phyloP scores from a whole-genome alignment of 2,113 vertebrate genomes.

The Typhlomys cinereus region DNA sequence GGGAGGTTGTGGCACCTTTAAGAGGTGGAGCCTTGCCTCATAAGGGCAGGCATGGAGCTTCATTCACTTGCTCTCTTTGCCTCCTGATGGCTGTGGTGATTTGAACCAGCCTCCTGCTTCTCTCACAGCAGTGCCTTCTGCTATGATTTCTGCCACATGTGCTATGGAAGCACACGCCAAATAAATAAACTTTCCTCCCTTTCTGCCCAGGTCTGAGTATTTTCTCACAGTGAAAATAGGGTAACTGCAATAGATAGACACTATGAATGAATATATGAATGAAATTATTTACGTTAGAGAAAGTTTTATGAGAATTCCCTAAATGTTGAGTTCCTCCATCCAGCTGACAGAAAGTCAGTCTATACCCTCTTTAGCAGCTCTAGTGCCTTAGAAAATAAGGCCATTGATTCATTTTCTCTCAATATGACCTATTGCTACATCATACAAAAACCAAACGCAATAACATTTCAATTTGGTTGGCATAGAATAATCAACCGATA shows the following conservation, averaged over 20 bases:
- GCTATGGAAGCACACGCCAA: too few species aligned
- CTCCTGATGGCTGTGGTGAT: too few species aligned
- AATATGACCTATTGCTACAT: neutral
- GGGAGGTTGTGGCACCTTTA: too few species aligned
- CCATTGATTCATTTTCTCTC: conserved; percentile 13
- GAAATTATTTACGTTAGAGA: neutral
- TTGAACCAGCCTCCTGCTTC: too few species aligned
- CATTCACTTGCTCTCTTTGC: too few species aligned
- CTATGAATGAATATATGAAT: neutral
- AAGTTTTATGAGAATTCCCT: neutral
- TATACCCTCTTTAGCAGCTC: neutral
- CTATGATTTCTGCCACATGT: too few species aligned
- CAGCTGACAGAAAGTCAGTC: neutral
- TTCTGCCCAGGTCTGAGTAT: too few species aligned
- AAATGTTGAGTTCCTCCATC: conserved; percentile 19
- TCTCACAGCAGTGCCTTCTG: too few species aligned
- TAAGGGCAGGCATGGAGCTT: too few species aligned
- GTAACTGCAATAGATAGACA: neutral
- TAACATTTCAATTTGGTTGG: neutral
- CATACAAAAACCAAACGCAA: conserved; percentile 36
- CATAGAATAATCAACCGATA: conserved; percentile 36
- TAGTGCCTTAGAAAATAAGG: neutral
- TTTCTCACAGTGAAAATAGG: too few species aligned
- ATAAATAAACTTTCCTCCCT: too few species aligned
- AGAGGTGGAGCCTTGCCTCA: too few species aligned